Percentiles rank a stretch among this genome's conserved stretches.
Conservation (phyloP, 2,888 invertebrate genomes). For the Dynastes grantii region DNA sequence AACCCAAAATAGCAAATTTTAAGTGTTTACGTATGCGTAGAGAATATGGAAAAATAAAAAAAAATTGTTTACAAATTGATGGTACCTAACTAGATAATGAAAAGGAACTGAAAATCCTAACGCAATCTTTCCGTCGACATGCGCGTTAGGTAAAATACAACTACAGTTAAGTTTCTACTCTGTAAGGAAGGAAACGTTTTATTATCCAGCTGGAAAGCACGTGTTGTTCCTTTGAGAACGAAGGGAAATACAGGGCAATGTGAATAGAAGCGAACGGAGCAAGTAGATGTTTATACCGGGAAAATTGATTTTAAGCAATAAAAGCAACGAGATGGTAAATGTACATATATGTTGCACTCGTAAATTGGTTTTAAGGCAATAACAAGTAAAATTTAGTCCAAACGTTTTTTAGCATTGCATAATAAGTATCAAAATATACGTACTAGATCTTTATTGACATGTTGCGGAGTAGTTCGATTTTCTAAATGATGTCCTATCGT, state of each 20-base stretch:
- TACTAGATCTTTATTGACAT: no score
- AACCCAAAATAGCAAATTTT: background rate
- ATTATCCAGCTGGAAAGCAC: background rate
- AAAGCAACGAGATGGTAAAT: no score
- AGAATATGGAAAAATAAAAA: background rate
- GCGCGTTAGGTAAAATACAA: constrained; percentile 8
- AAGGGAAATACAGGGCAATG: background rate
- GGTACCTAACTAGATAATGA: constrained; percentile 1
- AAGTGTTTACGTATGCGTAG: background rate
- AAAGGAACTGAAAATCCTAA: constrained; percentile 14
- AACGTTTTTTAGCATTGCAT: no score
- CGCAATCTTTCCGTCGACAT: background rate
- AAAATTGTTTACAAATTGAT: constrained; percentile 12
- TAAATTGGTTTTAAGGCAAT: no score
- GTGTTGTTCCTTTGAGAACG: constrained; percentile 2
- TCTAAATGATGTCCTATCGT: no score
- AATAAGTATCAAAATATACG: no score
- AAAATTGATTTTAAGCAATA: constrained; percentile 1
- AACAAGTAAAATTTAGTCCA: no score
- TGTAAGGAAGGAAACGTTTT: constrained; percentile 4
- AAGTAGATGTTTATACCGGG: background rate
- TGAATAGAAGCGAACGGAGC: background rate
- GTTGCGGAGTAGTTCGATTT: no score
- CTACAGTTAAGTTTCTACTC: background rate
- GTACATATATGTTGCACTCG: no score